Base-by-base conservation (phyloP, 2,797 vertebrate genomes). In the Dromococcyx pavoninus region DNA sequence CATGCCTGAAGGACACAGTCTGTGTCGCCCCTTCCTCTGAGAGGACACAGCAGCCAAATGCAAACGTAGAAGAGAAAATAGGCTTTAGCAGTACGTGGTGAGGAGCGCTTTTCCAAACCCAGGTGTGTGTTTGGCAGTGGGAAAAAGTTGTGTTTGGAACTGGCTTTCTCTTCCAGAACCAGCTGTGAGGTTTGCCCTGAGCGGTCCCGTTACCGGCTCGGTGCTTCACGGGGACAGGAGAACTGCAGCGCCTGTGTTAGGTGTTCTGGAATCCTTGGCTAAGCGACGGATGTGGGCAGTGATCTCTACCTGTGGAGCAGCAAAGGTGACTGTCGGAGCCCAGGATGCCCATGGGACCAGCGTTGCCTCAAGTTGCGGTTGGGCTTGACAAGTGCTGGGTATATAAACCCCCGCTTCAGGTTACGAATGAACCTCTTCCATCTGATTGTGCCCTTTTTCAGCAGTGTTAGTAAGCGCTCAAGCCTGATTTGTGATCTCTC, bases 331-430 rank as follows among this genome's bases (percentile, higher is more conserved):
- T 22, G 7, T 39, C 0, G 5, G 32, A 56, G 80, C 77, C 33
- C 6, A 7, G 61, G n/a, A 10, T 19, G 74, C 71, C 33, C 0
- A 0, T 0, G 3, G 80, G 73, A 43, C 39, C 5, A 2, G 7
- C 0, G 0, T 7, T 3, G 5, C 32, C 48, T 48, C 0, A 44
- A 32, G 37, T 3, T 70, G 30, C 4, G 0, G 72, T 48, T 24
- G 37, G 57, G 8, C 17, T 64, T 7, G 17, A 10, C 0, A 1
- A 35, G 35, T 0, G 2, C 13, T 6, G 19, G 76, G 22, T 51
- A 3, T 37, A 7, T 50, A 21, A 43, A 83, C 2, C 41, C 11
- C 13, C 3, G 69, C 33, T 28, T 94, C n/a, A 7, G 62, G 72
- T 89, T 81, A 41, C 17, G 9, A 16, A 10, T 25, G 37, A 73